Conservation (phyloP, 2,113 vertebrate genomes). For the Lamprotornis superbus region DNA sequence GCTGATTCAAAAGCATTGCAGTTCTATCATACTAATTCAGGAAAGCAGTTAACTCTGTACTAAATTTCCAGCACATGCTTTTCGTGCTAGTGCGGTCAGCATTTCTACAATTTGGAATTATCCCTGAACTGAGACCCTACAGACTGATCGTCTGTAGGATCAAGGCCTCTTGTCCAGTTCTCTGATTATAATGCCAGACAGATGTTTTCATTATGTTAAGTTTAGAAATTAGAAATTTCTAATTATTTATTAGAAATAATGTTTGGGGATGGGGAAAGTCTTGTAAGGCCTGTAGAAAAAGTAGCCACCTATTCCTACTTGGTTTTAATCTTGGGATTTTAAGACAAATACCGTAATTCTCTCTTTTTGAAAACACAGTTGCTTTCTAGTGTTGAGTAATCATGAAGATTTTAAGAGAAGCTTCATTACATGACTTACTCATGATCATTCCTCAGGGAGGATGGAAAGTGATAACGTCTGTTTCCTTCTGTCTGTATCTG, state of each 20-base stretch:
- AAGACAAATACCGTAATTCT: background rate
- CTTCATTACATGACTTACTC: background rate
- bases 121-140: background rate
- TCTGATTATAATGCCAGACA: background rate
- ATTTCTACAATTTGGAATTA: background rate
- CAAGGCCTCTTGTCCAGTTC: background rate
- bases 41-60: background rate
- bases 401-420: background rate
- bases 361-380: background rate
- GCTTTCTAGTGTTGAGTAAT: background rate
- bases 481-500: background rate
- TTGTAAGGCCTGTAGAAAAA: background rate
- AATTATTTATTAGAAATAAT: too few species aligned
- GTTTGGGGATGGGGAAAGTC: background rate
- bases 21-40: background rate
- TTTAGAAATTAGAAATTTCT: background rate
- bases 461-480: background rate
- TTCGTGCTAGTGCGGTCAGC: background rate
- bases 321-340: background rate
- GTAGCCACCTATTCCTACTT: background rate
- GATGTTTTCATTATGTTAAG: background rate
- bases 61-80: background rate
- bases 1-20: background rate
- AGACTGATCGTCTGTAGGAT: background rate
- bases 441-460: background rate